A percentile compares a stretch with the other conserved stretches of the same genome.
phyloP scores from a whole-genome alignment of 2,888 invertebrate species.

The Halictus quadricinctus region DNA sequence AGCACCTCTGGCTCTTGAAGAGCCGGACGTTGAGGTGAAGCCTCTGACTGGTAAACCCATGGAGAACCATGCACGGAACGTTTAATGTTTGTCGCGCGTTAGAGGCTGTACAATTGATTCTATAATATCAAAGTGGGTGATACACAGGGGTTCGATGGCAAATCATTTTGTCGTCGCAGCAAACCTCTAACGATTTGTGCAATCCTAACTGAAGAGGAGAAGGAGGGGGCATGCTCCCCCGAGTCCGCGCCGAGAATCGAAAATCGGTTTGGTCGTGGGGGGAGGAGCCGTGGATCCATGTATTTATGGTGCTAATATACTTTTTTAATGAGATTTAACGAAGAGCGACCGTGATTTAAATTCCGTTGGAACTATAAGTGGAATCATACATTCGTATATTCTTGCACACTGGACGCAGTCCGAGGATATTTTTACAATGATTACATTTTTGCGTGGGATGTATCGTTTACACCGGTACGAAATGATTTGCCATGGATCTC shows the following conservation, averaged over 20 bases:
- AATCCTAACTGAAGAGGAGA: conserved; percentile 32
- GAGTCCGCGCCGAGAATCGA: not conserved
- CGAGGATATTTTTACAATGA: conserved; percentile 57
- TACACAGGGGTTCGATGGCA: conserved; percentile 65
- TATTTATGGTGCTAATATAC: conserved; percentile 59
- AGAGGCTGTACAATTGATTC: conserved; percentile 63
- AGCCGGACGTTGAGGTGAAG: conserved; percentile 73
- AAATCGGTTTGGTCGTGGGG: not conserved
- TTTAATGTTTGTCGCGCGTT: conserved; percentile 74
- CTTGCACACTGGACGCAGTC: conserved; percentile 41
- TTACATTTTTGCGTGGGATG: conserved; percentile 44
- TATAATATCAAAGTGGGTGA: conserved; percentile 69
- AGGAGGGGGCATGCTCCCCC: not conserved
- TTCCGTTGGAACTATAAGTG: conserved; percentile 43
- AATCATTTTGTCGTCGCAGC: conserved; percentile 49
- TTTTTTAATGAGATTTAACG: conserved; percentile 52
- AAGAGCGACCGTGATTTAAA: conserved; percentile 39
- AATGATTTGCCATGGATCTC: conserved; percentile 69
- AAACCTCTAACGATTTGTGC: conserved; percentile 47
- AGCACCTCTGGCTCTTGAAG: conserved; percentile 63
- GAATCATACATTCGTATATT: conserved; percentile 45
- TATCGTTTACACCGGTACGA: conserved; percentile 47
- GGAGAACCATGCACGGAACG: conserved; percentile 71
- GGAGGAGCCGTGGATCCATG: conserved; percentile 27
- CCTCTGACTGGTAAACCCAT: conserved; percentile 63